Percentiles rank a stretch among this genome's conserved stretches.
Conservation (phyloP, 2,888 invertebrate species). For the Empis livida region DNA sequence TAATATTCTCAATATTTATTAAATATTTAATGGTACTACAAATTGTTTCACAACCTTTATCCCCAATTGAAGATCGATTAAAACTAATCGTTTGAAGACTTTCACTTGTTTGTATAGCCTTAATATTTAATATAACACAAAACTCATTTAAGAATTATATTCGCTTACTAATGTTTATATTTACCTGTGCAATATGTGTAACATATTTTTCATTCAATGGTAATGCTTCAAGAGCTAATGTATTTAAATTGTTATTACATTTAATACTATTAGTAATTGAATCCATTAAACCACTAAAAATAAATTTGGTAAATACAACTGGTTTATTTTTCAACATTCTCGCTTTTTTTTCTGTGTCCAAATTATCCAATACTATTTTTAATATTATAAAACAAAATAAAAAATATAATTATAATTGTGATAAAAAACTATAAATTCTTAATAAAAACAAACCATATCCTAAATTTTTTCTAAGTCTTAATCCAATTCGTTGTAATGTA, state of each 20-base stretch:
- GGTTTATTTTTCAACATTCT: constrained; percentile 49
- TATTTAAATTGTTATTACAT: constrained; percentile 46
- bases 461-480: constrained; percentile 44
- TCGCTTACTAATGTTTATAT: neutral
- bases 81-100: constrained; percentile 55
- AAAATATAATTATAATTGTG: neutral
- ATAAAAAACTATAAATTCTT: neutral
- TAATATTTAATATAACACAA: neutral
- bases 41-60: constrained; percentile 56
- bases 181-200: constrained; percentile 44
- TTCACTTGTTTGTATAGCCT: constrained; percentile 49
- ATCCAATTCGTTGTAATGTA: constrained; percentile 52
- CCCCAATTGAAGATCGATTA: constrained; percentile 53
- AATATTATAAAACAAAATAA: constrained; percentile 3
- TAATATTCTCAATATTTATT: constrained; percentile 53
- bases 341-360: constrained; percentile 47
- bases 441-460: constrained; percentile 19
- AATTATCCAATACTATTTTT: constrained; percentile 26
- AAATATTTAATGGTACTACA: constrained; percentile 54
- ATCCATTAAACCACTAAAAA: constrained; percentile 51
- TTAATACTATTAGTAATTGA: constrained; percentile 50
- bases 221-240: constrained; percentile 55
- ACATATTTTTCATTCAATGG: constrained; percentile 56
- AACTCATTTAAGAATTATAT: neutral
- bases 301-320: constrained; percentile 54